phyloP scores from a whole-genome alignment of 2,113 vertebrate species.

The Silurus glanis region DNA sequence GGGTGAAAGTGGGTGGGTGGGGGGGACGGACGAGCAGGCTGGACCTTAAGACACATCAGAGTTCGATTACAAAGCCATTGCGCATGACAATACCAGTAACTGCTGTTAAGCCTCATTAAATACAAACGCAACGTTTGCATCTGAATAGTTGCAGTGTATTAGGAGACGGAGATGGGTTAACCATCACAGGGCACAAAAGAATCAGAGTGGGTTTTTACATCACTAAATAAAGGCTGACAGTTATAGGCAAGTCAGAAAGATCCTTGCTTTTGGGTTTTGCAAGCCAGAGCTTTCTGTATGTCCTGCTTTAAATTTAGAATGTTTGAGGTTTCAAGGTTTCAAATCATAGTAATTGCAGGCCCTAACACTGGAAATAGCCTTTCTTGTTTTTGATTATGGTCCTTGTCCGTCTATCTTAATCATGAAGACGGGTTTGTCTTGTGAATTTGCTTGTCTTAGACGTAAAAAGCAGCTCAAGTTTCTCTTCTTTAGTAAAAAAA shows the following conservation, averaged over 20 bases:
- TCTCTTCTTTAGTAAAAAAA: constrained; percentile 56
- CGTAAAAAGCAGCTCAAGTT: constrained; percentile 62
- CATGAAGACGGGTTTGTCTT: constrained; percentile 30
- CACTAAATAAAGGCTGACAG: background rate
- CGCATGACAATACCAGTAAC: constrained; percentile 39
- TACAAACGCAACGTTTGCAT: constrained; percentile 39
- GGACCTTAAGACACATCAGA: background rate
- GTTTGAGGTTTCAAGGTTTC: background rate
- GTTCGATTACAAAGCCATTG: constrained; percentile 24
- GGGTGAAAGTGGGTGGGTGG: background rate
- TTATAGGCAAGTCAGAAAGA: background rate
- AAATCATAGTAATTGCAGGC: constrained; percentile 16
- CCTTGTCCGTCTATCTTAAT: background rate
- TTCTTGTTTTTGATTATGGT: constrained; percentile 44
- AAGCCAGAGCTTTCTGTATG: background rate
- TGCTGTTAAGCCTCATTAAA: constrained; percentile 11
- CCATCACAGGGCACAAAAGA: constrained; percentile 13
- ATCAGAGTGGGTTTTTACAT: background rate
- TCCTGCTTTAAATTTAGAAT: background rate
- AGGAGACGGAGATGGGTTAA: background rate
- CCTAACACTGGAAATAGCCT: constrained; percentile 49
- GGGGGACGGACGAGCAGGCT: background rate
- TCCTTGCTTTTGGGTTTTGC: background rate
- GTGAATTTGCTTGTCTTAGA: constrained; percentile 43
- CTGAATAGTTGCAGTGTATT: constrained; percentile 23